Base-by-base conservation (phyloP, 2,888 invertebrate genomes). In the Ceramica pisi region DNA sequence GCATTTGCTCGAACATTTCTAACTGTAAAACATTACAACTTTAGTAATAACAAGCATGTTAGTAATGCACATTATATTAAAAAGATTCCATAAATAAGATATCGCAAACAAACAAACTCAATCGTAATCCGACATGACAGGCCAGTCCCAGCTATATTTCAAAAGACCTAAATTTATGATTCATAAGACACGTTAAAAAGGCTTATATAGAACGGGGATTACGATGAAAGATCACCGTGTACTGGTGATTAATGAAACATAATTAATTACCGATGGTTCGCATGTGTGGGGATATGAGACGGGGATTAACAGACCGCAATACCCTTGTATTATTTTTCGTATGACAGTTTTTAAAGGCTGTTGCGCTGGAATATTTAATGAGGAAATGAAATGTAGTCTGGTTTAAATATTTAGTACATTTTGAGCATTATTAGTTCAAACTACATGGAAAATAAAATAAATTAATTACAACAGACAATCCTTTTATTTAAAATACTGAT, bases 171-270 rank as follows among this genome's bases (percentile, higher is more conserved):
- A 44, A 55, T 77, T 38, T 69, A 72, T 68, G 51, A 73, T 63
- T 77, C 70, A 80, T 50, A 66, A 67, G 65, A 69, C 12, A 67
- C 63, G 62, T 67, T 74, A 64, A 75, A 64, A 75, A 74, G 63
- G 67, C 48, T 70, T 62, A 83, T 62, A 73, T 75, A 65, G 77
- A 83, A 67, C 78, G 60, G 65, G 81, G 85, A 83, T 83, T 85
- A 80, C 68, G 81, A 85, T 84, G 84, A 87, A 80, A 88, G 86
- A 88, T 87, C 84, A 81, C 84, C 76, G 69, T 63, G 66, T 74
- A 65, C 78, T 83, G 86, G 87, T 84, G 87, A 92, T 93, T 91
- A 92, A 92, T 93, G 90, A 90, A 85, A 81, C 85, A 84, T 84
- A 84, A 91, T 92, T 90, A 92, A 91, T 92, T 87, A 84, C 83